These are phyloP conservation scores for Diorhabda carinulata DNA, from an alignment of 1,140 invertebrate species.

Conservation along the genomic window DNA sequence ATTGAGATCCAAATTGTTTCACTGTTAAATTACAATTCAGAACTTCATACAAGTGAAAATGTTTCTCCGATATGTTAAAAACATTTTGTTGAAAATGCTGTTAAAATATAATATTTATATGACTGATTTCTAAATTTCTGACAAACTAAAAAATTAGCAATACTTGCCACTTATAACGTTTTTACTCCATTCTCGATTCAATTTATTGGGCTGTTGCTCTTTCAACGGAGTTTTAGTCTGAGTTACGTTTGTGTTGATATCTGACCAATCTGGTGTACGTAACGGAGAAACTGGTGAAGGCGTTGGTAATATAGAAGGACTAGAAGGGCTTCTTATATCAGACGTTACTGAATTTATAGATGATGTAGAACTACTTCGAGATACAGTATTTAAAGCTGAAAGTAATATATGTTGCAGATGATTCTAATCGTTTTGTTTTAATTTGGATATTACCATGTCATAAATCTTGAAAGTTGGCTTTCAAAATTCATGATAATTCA, in stretches of 20 bases:
- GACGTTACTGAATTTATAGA: conserved; percentile 55
- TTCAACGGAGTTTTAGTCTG: conserved; percentile 41
- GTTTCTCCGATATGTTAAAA: no score
- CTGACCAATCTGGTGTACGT: conserved; percentile 33
- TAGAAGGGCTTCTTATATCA: conserved; percentile 41
- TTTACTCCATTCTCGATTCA: conserved; percentile 39
- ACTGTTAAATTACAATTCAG: no score
- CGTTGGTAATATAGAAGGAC: conserved; percentile 34
- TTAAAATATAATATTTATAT: no score
- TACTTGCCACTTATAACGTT: conserved; percentile 36
- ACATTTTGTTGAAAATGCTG: no score
- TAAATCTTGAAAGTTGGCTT: no score
- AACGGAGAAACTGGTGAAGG: conserved; percentile 35
- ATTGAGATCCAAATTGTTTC: no score
- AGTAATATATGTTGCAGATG: conserved; percentile 9
- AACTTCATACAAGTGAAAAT: no score
- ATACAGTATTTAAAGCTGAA: conserved; percentile 40
- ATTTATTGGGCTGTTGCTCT: conserved; percentile 44
- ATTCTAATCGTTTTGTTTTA: no score
- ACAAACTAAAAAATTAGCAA: no score
- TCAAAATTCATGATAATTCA: no score
- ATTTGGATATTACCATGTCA: no score
- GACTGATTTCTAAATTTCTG: no score
- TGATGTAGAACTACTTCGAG: conserved; percentile 56
- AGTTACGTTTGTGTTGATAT: conserved; percentile 17